Evolutionary conservation across 2,888 invertebrate species (phyloP), one percentile per base, ranked within the genome.

Genomic region (Charanyca ferruginea): DNA sequence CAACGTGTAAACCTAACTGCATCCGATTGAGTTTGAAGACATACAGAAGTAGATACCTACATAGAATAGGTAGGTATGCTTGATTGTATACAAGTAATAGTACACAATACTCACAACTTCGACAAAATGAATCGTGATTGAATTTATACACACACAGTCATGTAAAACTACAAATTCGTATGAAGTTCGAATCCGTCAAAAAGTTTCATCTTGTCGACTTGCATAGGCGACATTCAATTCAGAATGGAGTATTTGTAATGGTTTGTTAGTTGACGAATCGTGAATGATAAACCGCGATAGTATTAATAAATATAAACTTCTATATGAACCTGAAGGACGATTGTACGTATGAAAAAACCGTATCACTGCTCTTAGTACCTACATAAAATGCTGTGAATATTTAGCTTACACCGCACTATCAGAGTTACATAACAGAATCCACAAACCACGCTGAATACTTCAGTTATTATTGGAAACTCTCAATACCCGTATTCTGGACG

Each of bases 391-490:
- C 49, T 49, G 74, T 79, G 81, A 79, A 80, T 79, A 82, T 83
- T 81, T 68, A 75, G 77, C 73, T 74, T 65, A 38, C 65, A 32
- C 38, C 38, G 77, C 73, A 76, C 53, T 59, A 51, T 61, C 66
- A 58, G 62, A 57, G 66, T 68, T 54, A 49, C 66, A 67, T 77
- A 66, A 70, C 77, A 79, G 79, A 79, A 81, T 84, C 66, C 52
- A 76, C 81, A 81, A 86, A 83, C 86, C 83, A 80, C 82, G 79
- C 76, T 77, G 85, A 85, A 81, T 86, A 87, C 87, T 89, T 77
- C 86, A 87, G 90, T 86, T 91, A 91, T 91, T 91, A 90, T 90
- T 90, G 87, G 90, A 89, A 88, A 73, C 87, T 86, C 80, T 83
- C 80, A 79, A 79, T 85, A 81, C 81, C 78, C 81, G 83, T 75